Base-by-base conservation (phyloP, 2,888 invertebrate species). In the Euzetes globulus region DNA sequence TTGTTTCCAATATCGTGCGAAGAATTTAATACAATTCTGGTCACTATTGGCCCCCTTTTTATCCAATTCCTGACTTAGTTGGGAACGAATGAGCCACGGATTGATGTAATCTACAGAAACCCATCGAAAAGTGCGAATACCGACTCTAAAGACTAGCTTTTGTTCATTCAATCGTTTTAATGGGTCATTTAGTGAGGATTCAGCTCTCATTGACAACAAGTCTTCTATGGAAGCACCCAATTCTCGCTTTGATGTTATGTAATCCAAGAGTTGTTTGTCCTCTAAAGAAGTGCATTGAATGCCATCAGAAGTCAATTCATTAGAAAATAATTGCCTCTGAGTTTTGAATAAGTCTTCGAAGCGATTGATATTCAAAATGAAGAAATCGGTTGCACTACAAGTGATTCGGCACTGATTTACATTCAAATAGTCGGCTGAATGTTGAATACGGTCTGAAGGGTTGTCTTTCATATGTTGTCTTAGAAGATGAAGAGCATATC, bases 1-100 rank as follows among this genome's bases (percentile, higher is more conserved):
- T 76, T 88, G 86, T 74, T 89, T 87, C 92, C 92, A 92, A 0
- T 91, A 90, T 75, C 87, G 85, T 9, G 83, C 82, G 3, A 81
- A 72, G 52, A 82, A 79, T 58, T 71, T 75, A 15, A 65, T 0
- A 3, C 33, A 58, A 22, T 71, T 60, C 17, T 19, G 25, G 13
- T 60, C 25, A 13, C 41, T 75, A 22, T 45, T 50, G 1, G 25
- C 33, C 9, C 33, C 0, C 19, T 19, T 19, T 50, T 71, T 55
- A 9, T 55, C 22, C n/a, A 45, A 29, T 75, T 60, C 47, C 15
- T 41, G 17, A 70, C 50, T 25, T 13, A 72, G 17, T 13, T 52
- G 27, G 29, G 72, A 75, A 58, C 73, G 75, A 11, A 75, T 71
- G 33, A 75, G 45, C 77, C 77, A 77, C 25, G 74, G 77, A n/a